Evolutionary conservation across 2,888 invertebrate species (phyloP).

Genomic region (Osmoderma eremita): DNA sequence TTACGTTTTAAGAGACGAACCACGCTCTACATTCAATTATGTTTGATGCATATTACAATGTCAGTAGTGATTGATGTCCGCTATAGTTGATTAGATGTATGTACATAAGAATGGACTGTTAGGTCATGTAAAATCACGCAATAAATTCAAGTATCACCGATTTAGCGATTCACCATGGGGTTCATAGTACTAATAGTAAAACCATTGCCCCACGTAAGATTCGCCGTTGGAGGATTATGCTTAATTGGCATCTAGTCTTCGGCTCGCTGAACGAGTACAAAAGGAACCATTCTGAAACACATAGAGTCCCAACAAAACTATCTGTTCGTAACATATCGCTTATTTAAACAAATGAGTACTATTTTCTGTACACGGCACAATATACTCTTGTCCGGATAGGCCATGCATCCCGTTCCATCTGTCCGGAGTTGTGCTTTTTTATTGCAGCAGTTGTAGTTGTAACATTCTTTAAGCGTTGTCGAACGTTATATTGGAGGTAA

Average conservation of each 20-base stretch:
- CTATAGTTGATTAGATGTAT: not conserved
- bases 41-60: not conserved
- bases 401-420: conserved; percentile 27
- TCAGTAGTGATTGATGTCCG: not conserved
- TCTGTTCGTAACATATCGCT: conserved; percentile 31
- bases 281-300: conserved; percentile 27
- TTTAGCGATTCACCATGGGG: conserved; percentile 29
- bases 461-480: conserved; percentile 36
- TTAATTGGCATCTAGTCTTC: conserved; percentile 32
- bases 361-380: conserved; percentile 30
- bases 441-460: conserved; percentile 32
- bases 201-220: conserved; percentile 15
- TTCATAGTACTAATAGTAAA: conserved; percentile 6
- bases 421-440: conserved; percentile 28
- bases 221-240: conserved; percentile 8
- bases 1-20: too few relatives aligned
- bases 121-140: not conserved
- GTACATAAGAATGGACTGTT: not conserved
- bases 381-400: conserved; percentile 26
- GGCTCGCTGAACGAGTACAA: conserved; percentile 32
- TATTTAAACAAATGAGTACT: conserved; percentile 37
- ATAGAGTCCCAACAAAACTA: conserved; percentile 17
- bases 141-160: conserved; percentile 10
- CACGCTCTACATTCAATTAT: too few relatives aligned
- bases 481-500: conserved; percentile 37